Percentiles rank a stretch among this genome's conserved stretches.
Conservation (phyloP, 2,113 vertebrate genomes). For the Cheilinus undulatus region DNA sequence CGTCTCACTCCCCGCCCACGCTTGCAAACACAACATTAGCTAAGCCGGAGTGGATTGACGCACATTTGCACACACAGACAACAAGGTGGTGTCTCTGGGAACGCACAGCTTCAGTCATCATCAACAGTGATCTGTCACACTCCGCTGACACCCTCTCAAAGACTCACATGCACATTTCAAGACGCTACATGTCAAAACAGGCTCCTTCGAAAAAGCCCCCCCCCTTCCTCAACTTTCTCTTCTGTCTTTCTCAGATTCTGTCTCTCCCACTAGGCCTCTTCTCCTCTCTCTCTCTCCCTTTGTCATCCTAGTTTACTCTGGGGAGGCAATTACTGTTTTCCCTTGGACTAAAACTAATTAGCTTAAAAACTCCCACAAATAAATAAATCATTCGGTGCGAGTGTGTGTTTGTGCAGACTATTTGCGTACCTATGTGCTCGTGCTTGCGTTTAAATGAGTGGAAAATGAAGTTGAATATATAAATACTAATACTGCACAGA, state of each 20-base stretch:
- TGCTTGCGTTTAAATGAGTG: slow-evolving; percentile 57
- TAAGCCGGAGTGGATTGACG: background rate
- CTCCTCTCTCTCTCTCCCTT: slow-evolving; percentile 57
- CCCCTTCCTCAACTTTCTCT: slow-evolving; percentile 45
- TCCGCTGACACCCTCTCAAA: slow-evolving; percentile 20
- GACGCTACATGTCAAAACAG: slow-evolving; percentile 24
- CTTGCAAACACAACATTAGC: slow-evolving; percentile 48
- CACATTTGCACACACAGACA: background rate
- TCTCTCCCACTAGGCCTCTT: slow-evolving; percentile 43
- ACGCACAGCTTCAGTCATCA: slow-evolving; percentile 28
- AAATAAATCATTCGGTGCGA: slow-evolving; percentile 76
- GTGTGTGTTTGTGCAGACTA: slow-evolving; percentile 17
- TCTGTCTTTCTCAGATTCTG: slow-evolving; percentile 27
- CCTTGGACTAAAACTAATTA: slow-evolving; percentile 85
- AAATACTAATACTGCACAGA: slow-evolving; percentile 78
- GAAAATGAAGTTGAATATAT: slow-evolving; percentile 76
- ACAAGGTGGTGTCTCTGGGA: slow-evolving; percentile 4
- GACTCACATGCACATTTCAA: slow-evolving; percentile 13
- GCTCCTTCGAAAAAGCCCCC: slow-evolving; percentile 27
- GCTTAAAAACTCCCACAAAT: slow-evolving; percentile 82
- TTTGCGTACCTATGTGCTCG: slow-evolving; percentile 41
- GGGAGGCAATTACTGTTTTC: slow-evolving; percentile 86
- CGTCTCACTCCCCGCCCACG: slow-evolving; percentile 32
- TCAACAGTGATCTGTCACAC: slow-evolving; percentile 38
- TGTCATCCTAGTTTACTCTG: slow-evolving; percentile 74